Conservation (phyloP, 2,113 vertebrate genomes). For the Brachirus orientalis region DNA sequence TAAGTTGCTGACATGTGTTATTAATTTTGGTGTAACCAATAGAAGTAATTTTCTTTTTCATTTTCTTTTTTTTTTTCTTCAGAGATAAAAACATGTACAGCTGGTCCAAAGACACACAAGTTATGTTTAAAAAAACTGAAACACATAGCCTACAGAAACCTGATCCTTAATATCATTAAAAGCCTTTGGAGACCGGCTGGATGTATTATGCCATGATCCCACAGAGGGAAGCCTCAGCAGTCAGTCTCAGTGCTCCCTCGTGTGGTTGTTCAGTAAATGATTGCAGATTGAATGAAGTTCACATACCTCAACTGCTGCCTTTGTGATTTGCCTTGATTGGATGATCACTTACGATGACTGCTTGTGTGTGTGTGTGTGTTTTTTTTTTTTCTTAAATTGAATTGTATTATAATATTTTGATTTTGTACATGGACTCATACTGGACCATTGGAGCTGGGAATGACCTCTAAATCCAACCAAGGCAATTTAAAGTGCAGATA, state of each 20-base stretch:
- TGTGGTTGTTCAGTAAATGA: conserved; percentile 20
- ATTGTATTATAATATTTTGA: conserved; percentile 41
- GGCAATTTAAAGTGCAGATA: conserved; percentile 53
- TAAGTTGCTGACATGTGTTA: too few species aligned
- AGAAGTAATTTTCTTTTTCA: too few species aligned
- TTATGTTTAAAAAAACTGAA: neutral
- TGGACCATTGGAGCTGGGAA: conserved; percentile 42
- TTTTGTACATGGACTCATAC: conserved; percentile 42
- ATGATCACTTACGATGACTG: conserved; percentile 37
- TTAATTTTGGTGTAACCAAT: too few species aligned
- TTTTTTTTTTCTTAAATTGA: conserved; percentile 13
- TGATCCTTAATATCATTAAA: conserved; percentile 13
- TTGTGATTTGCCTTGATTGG: conserved; percentile 56
- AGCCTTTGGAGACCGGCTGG: conserved; percentile 29
- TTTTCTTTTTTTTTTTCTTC: too few species aligned
- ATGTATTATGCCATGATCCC: conserved; percentile 46
- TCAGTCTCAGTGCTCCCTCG: conserved; percentile 29
- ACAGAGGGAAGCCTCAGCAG: too few species aligned
- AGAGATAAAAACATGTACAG: neutral
- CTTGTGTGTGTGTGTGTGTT: neutral
- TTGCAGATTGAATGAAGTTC: conserved; percentile 40
- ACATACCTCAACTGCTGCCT: conserved; percentile 63
- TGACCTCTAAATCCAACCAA: conserved; percentile 51
- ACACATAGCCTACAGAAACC: neutral
- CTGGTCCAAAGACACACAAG: neutral